These are phyloP conservation scores for Poeciliopsis prolifica DNA, from an alignment of 2,113 vertebrate genomes.

Conservation along the genomic window DNA sequence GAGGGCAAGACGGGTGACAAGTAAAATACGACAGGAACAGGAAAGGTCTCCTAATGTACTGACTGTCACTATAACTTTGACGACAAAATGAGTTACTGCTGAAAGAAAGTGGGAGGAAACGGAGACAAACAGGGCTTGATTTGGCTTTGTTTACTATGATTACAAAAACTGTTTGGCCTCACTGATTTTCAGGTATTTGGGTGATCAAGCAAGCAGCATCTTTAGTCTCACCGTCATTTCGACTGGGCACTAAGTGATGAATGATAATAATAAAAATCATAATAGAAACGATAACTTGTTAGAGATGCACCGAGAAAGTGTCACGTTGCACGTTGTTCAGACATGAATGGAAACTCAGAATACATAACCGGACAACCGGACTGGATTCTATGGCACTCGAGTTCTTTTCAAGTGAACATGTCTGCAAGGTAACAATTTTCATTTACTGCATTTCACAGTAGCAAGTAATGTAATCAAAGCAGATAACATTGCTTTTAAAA, in stretches of 20 bases:
- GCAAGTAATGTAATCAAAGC: no score
- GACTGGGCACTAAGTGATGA: background rate
- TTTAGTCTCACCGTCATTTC: background rate
- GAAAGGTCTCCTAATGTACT: conserved; percentile 36
- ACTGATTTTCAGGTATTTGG: conserved; percentile 13
- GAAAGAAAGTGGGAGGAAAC: background rate
- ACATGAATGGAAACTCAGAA: no score
- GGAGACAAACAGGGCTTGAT: background rate
- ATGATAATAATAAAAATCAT: background rate
- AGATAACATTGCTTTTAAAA: no score
- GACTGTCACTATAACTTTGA: conserved; percentile 35
- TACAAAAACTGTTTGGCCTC: conserved; percentile 1
- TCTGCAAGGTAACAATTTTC: no score
- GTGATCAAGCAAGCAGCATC: background rate
- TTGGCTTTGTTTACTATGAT: conserved; percentile 1
- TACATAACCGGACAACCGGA: no score
- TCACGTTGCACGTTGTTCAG: no score
- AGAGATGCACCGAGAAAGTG: no score
- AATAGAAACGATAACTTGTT: no score
- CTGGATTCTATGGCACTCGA: no score
- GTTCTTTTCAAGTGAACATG: no score
- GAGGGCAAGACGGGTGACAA: no score
- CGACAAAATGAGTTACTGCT: conserved; percentile 8
- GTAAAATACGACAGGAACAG: background rate
- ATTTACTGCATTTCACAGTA: no score